Evolutionary conservation across 2,888 invertebrate genomes (phyloP).

Genomic region (Strigamia transsilvanica): DNA sequence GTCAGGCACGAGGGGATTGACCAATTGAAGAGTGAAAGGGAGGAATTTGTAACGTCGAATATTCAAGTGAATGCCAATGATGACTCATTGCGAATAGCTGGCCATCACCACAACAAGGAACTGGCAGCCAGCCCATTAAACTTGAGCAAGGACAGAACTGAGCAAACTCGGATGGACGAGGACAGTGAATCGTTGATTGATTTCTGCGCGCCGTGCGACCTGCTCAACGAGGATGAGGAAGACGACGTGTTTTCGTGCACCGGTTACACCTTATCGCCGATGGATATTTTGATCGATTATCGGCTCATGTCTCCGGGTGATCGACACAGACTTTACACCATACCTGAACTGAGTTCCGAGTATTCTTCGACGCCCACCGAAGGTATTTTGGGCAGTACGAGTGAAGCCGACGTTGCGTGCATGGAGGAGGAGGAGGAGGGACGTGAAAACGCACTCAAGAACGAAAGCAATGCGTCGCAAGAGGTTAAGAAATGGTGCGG

Average conservation of each 20-base stretch:
- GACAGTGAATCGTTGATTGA: conserved; percentile 17
- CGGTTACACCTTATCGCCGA: not conserved
- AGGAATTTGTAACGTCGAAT: conserved; percentile 19
- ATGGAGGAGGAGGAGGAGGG: conserved; percentile 8
- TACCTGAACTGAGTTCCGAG: conserved; percentile 54
- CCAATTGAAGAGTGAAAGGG: conserved; percentile 22
- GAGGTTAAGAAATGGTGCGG: not conserved
- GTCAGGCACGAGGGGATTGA: conserved; percentile 14
- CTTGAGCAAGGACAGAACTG: conserved; percentile 6
- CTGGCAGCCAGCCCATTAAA: not conserved
- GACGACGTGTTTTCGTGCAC: conserved; percentile 34
- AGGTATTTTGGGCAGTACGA: conserved; percentile 29
- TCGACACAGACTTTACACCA: conserved; percentile 53
- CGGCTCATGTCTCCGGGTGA: conserved; percentile 40
- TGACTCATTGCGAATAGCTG: conserved; percentile 5
- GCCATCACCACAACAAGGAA: conserved; percentile 32
- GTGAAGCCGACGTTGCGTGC: conserved; percentile 5
- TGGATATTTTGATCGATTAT: conserved; percentile 53
- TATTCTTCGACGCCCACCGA: conserved; percentile 53
- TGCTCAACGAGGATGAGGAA: conserved; percentile 38
- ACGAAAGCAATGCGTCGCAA: not conserved
- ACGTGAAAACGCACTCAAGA: not conserved
- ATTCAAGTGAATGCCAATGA: conserved; percentile 32
- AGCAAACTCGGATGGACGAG: not conserved
- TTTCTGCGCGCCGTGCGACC: conserved; percentile 23